These are phyloP conservation scores for Acromyrmex echinatior DNA, from an alignment of 1,140 invertebrate species.

Conservation along the genomic window DNA sequence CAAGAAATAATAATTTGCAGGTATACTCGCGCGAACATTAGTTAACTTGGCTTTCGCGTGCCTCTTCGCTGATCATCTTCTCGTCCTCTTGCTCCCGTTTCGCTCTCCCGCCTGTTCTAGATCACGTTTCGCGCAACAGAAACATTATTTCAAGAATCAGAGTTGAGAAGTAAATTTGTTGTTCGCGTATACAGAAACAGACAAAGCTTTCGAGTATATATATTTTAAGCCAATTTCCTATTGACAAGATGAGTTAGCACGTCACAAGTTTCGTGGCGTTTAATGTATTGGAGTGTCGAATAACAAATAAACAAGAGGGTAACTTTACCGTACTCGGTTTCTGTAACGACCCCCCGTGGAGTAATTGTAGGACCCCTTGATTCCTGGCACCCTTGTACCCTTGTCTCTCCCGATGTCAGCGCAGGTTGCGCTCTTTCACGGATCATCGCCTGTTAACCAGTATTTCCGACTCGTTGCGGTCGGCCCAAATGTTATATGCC, in stretches of 20 bases:
- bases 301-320: slow-evolving; percentile 81
- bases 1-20: slow-evolving; percentile 66
- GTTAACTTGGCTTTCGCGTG: slow-evolving; percentile 36
- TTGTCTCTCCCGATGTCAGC: slow-evolving; percentile 11
- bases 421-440: slow-evolving; percentile 82
- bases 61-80: slow-evolving; percentile 9
- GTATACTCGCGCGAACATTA: slow-evolving; percentile 54
- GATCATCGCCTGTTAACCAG: slow-evolving; percentile 78
- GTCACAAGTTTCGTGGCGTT: slow-evolving; percentile 53
- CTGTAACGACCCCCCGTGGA: slow-evolving; percentile 80
- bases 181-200: slow-evolving; percentile 25
- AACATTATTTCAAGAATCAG: slow-evolving; percentile 1
- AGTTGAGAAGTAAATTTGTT: background rate
- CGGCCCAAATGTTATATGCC: slow-evolving; percentile 59
- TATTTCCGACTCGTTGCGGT: slow-evolving; percentile 65
- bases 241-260: slow-evolving; percentile 26
- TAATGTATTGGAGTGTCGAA: slow-evolving; percentile 77
- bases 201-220: background rate
- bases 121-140: background rate
- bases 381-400: slow-evolving; percentile 30
- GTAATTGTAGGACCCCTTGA: slow-evolving; percentile 76
- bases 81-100: background rate
- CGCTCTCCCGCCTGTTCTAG: background rate
- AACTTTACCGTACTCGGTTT: slow-evolving; percentile 17
- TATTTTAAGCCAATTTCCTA: background rate